Evolutionary conservation across 2,113 vertebrate species (phyloP).

Genomic region (Datnioides undecimradiatus): DNA sequence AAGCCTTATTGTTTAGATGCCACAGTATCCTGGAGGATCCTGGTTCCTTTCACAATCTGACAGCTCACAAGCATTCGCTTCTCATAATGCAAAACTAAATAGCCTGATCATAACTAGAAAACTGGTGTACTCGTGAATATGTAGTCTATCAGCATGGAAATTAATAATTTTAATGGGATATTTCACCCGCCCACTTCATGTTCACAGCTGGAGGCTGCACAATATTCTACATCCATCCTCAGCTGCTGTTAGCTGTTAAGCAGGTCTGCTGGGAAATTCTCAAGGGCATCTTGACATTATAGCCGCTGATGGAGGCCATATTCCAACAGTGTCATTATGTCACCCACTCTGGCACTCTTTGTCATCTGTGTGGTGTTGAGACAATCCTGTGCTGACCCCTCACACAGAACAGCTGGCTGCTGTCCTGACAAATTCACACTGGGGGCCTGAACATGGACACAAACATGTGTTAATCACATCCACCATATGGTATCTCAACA

Average conservation of each 20-base stretch:
- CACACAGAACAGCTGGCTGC: conserved; percentile 62
- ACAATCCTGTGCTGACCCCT: conserved; percentile 45
- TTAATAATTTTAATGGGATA: background rate
- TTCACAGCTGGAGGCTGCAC: background rate
- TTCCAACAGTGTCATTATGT: conserved; percentile 11
- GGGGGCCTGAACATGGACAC: conserved; percentile 40
- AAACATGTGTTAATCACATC: conserved; percentile 47
- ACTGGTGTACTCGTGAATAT: background rate
- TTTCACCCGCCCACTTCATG: background rate
- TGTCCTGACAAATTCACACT: conserved; percentile 51
- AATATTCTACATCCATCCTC: background rate
- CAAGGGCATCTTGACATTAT: conserved; percentile 31
- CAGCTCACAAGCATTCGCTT: background rate
- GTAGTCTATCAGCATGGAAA: background rate
- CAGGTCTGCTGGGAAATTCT: background rate
- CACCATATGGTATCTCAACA: conserved; percentile 34
- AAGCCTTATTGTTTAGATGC: background rate
- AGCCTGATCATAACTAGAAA: background rate
- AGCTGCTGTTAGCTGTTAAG: background rate
- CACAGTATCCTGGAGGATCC: background rate
- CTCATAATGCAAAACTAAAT: background rate
- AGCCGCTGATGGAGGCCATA: conserved; percentile 15
- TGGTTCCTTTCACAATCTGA: background rate
- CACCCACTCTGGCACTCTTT: background rate
- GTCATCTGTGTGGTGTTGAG: conserved; percentile 54